Evolutionary conservation across 23 tunicate species (phyloP).

Genomic region (Trididemnum nubilum): DNA sequence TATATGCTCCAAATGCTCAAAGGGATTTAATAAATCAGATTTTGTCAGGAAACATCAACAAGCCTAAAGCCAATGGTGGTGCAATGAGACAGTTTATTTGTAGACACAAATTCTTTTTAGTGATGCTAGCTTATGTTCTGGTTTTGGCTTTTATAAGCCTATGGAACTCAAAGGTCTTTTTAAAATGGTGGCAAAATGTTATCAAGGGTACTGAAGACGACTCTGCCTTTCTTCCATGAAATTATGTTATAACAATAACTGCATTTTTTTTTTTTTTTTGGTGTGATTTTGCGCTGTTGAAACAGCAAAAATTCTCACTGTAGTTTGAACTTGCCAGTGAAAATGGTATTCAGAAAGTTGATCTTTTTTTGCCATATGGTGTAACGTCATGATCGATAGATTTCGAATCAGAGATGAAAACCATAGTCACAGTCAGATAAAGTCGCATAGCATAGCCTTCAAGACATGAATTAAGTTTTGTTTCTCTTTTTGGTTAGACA

Average conservation of each 20-base stretch:
- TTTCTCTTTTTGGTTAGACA: too few species aligned
- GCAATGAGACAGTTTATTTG: background rate
- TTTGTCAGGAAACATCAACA: background rate
- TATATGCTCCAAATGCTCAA: slow-evolving; percentile 59
- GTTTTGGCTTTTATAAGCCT: slow-evolving; percentile 20
- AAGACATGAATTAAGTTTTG: too few species aligned
- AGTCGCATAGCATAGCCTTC: too few species aligned
- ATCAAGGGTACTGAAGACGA: slow-evolving; percentile 4
- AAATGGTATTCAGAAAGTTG: too few species aligned
- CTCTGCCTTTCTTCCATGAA: slow-evolving; percentile 22
- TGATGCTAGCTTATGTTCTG: slow-evolving; percentile 33
- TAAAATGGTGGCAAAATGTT: slow-evolving; percentile 49
- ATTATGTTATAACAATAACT: background rate
- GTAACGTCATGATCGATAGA: too few species aligned
- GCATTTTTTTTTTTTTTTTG: background rate
- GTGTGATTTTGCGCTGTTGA: background rate
- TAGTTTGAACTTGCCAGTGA: too few species aligned
- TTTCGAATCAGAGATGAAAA: too few species aligned
- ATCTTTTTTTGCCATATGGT: too few species aligned
- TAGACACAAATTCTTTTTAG: slow-evolving; percentile 33
- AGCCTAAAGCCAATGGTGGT: background rate
- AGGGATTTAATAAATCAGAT: slow-evolving; percentile 21
- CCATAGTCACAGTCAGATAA: too few species aligned
- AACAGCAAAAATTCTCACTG: too few species aligned
- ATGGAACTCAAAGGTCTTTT: slow-evolving; percentile 36